phyloP scores from a whole-genome alignment of 1,140 invertebrate genomes.

The Nasonia giraulti region DNA sequence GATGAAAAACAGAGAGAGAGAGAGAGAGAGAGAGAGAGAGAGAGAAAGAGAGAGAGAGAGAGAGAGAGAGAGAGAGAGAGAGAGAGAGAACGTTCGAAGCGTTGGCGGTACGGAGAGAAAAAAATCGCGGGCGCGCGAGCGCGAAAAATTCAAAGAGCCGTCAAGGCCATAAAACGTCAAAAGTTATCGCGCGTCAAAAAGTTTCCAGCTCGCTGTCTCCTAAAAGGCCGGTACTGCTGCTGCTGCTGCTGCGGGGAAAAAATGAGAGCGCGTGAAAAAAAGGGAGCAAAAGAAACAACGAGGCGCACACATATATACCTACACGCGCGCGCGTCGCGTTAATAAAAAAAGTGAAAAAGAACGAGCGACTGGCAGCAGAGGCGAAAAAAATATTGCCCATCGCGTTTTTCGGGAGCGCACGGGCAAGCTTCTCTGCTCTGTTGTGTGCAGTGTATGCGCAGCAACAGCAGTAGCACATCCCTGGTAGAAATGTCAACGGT shows the following conservation, averaged over 20 bases:
- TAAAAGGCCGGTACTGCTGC: constrained; percentile 6
- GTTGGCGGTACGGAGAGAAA: constrained; percentile 7
- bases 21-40: not conserved
- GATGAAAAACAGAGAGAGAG: not conserved
- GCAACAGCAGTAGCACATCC: too few relatives aligned
- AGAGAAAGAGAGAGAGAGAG: not conserved
- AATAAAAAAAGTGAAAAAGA: constrained; percentile 38
- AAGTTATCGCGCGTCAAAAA: constrained; percentile 52
- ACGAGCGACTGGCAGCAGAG: constrained; percentile 47
- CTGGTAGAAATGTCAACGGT: too few relatives aligned
- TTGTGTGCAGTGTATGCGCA: not conserved
- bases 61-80: not conserved
- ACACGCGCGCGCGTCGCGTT: too few relatives aligned
- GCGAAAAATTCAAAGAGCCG: constrained; percentile 43
- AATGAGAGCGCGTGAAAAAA: constrained; percentile 35
- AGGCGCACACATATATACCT: not conserved
- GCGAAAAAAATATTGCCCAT: constrained; percentile 29
- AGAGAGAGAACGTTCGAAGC: not conserved
- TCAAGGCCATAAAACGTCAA: constrained; percentile 51
- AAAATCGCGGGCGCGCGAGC: constrained; percentile 12
- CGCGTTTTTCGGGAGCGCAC: constrained; percentile 39
- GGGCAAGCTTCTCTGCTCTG: not conserved
- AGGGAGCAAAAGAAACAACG: not conserved
- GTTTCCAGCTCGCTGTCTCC: constrained; percentile 43
- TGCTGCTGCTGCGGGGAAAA: not conserved